Base-by-base conservation (phyloP, 2,113 vertebrate species). In the Cygnus buccinator region DNA sequence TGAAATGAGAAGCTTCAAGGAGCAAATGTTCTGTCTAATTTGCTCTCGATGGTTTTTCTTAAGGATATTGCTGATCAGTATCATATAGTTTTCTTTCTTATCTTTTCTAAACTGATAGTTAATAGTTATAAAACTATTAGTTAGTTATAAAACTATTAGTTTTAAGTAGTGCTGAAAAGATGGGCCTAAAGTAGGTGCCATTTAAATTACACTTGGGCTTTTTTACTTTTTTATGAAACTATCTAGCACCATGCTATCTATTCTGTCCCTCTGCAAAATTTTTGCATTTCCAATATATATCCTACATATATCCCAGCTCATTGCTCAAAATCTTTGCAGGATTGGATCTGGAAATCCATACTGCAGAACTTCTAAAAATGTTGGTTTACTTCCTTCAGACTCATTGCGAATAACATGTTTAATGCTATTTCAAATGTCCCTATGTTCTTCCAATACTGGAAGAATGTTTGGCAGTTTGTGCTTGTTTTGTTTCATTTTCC, bases 381-480 rank as follows among this genome's bases (percentile, higher is more conserved):
- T 8, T 20, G 13, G 3, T 68, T 74, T 67, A 2, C 48, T 54
- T 80, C 43, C 14, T 19, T 65, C 7, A 52, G 35, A 3, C 1
- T 71, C 2, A 39, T 15, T 54, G 26, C 62, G 23, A 84, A 58
- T 13, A 6, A 26, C 9, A 61, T 70, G 28, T 75, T 54, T 22
- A 63, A 52, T 14, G 5, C 33, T 92, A 57, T 41, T 68, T 73
- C 21, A 61, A 59, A 54, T 15, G 2, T 65, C 6, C 1, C 46
- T 55, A 43, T 39, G 7, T 41, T 84, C 5, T 87, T 74, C 13
- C 29, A 72, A 2, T 5, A 48, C 5, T 48, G 22, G 54, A 83
- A 68, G 4, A 31, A 7, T 78, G 5, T 19, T 20, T 10, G 1
- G 4, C 2, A 0, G 7, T 7, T 67, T 57, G 3, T 1, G 62